Conservation (phyloP, 1,140 invertebrate species). For the Zaprionus kolodkinae region DNA sequence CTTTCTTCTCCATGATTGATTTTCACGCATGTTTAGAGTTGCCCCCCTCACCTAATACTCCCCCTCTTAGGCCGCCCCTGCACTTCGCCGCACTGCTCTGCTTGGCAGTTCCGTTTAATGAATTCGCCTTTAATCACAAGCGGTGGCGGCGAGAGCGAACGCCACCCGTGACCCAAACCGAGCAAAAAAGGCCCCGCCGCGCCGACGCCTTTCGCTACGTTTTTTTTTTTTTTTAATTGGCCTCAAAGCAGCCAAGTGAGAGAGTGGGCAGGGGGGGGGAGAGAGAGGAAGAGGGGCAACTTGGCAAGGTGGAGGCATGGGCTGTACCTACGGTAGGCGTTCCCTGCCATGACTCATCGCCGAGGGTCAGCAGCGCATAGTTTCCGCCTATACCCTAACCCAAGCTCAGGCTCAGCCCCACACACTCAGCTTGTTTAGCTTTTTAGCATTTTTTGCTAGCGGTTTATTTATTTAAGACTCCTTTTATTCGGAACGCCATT, state of each 20-base stretch:
- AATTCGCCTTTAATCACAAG: constrained; percentile 45
- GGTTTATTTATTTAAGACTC: neutral
- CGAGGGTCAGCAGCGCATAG: constrained; percentile 54
- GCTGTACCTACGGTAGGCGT: neutral
- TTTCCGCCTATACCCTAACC: constrained; percentile 53
- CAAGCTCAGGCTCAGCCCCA: neutral
- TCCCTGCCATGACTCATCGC: constrained; percentile 42
- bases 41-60: neutral
- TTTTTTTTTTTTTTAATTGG: constrained; percentile 47
- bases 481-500: constrained; percentile 2
- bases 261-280: neutral
- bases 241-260: constrained; percentile 32
- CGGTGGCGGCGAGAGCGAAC: neutral
- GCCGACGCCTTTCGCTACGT: constrained; percentile 61
- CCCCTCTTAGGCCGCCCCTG: neutral
- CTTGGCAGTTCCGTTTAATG: constrained; percentile 64
- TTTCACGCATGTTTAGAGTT: constrained; percentile 67
- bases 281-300: neutral
- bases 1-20: constrained; percentile 63
- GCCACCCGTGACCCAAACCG: constrained; percentile 39
- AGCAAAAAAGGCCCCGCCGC: constrained; percentile 6
- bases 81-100: neutral
- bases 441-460: neutral
- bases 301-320: neutral
- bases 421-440: neutral